Conservation (phyloP, 2,888 invertebrate species). For the Notodonta ziczac region DNA sequence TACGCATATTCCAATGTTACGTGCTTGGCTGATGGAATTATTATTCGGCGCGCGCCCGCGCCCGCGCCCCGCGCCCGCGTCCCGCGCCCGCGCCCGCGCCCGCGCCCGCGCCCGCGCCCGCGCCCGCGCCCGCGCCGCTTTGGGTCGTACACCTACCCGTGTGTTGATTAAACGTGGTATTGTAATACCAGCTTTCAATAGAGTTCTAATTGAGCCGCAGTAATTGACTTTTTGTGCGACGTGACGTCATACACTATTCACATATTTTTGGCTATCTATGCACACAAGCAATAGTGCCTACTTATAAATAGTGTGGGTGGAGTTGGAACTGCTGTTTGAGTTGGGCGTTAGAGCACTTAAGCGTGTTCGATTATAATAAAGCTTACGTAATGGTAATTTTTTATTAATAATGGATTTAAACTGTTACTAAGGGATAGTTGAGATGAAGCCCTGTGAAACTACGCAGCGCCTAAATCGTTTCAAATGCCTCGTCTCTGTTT, state of each 20-base stretch:
- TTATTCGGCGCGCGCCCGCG: background rate
- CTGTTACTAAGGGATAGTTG: no score
- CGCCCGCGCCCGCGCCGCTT: background rate
- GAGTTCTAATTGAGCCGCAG: conserved; percentile 2
- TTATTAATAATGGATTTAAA: background rate
- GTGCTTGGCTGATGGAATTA: background rate
- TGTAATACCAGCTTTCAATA: conserved; percentile 2
- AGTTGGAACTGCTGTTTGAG: conserved; percentile 5
- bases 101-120: background rate
- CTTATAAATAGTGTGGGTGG: background rate
- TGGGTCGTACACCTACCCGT: conserved; percentile 3
- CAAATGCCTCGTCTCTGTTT: no score
- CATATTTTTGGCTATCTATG: background rate
- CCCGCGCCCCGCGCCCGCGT: background rate
- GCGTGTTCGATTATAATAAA: background rate
- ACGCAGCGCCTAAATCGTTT: no score
- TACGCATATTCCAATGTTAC: no score
- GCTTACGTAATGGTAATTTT: background rate
- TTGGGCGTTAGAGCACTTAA: conserved; percentile 2
- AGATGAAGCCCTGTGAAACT: no score
- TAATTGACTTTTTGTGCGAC: conserved; percentile 2
- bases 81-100: background rate
- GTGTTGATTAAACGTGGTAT: background rate
- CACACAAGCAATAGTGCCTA: background rate
- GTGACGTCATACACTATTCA: background rate